Conservation (phyloP, 2,113 vertebrate species). For the Gavialis gangeticus region DNA sequence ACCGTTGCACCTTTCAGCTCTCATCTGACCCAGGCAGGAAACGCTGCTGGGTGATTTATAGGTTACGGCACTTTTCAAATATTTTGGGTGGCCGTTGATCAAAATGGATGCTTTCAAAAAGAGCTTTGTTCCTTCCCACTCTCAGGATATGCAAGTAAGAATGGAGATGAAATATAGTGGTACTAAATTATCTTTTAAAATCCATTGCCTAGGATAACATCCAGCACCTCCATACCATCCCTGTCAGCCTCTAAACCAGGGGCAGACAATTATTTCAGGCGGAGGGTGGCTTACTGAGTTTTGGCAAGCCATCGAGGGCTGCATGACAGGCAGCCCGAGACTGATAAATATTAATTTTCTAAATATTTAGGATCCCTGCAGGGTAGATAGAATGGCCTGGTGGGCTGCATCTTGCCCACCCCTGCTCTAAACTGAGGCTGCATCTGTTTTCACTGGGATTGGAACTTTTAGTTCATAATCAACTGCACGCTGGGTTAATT, state of each 20-base stretch:
- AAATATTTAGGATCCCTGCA: too few relatives aligned
- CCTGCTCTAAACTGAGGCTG: neutral
- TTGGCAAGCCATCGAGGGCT: too few relatives aligned
- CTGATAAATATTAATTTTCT: too few relatives aligned
- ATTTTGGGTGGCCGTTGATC: neutral
- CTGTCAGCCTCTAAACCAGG: neutral
- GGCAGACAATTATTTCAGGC: too few relatives aligned
- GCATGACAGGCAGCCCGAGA: too few relatives aligned
- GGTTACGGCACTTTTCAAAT: neutral
- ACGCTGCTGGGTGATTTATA: neutral
- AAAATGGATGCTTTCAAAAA: neutral
- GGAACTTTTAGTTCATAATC: neutral
- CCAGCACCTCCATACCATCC: neutral
- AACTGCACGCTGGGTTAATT: neutral
- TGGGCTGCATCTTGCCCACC: too few relatives aligned
- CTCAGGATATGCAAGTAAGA: neutral
- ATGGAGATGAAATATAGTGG: neutral
- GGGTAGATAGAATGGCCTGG: too few relatives aligned
- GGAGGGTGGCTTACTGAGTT: too few relatives aligned
- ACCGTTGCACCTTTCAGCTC: neutral
- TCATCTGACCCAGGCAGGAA: neutral
- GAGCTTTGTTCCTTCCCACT: neutral
- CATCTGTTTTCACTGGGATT: neutral
- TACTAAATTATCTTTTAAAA: neutral
- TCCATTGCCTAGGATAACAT: neutral